phyloP scores from a whole-genome alignment of 2,797 vertebrate species.

The Adrianichthys oophorus region DNA sequence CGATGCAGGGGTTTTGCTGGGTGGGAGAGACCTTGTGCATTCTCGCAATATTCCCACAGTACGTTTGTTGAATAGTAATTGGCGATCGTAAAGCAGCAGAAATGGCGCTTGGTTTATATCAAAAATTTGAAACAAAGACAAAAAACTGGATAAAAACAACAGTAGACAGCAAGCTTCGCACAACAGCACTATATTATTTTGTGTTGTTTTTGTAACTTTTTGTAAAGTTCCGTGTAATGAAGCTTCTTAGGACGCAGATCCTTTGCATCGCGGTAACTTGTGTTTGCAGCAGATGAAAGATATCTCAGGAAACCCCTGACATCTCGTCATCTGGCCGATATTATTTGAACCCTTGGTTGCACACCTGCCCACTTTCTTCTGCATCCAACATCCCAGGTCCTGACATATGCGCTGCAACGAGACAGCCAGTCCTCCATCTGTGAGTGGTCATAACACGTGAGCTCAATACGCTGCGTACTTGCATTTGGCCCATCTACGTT shows the following conservation, averaged over 20 bases:
- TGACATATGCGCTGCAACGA: too few species aligned
- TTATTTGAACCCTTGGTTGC: background rate
- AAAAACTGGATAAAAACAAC: background rate
- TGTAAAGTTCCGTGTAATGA: too few species aligned
- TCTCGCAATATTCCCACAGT: too few species aligned
- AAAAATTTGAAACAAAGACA: background rate
- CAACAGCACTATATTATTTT: too few species aligned
- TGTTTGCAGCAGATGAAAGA: background rate
- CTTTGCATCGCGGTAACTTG: background rate
- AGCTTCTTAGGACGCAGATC: too few species aligned
- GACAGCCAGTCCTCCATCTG: background rate
- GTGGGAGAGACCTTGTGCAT: too few species aligned
- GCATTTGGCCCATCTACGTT: background rate
- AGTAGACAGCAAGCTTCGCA: too few species aligned
- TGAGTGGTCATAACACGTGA: background rate
- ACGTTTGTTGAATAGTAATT: too few species aligned
- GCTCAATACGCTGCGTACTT: background rate
- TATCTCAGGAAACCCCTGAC: background rate
- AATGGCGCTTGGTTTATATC: background rate
- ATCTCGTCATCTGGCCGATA: background rate
- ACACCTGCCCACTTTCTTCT: background rate
- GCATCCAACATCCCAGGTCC: background rate
- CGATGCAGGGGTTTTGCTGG: too few species aligned
- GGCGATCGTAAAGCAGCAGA: too few species aligned
- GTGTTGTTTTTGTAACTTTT: too few species aligned